Evolutionary conservation across 2,113 vertebrate genomes (phyloP).

Genomic region (Mobula hypostoma): DNA sequence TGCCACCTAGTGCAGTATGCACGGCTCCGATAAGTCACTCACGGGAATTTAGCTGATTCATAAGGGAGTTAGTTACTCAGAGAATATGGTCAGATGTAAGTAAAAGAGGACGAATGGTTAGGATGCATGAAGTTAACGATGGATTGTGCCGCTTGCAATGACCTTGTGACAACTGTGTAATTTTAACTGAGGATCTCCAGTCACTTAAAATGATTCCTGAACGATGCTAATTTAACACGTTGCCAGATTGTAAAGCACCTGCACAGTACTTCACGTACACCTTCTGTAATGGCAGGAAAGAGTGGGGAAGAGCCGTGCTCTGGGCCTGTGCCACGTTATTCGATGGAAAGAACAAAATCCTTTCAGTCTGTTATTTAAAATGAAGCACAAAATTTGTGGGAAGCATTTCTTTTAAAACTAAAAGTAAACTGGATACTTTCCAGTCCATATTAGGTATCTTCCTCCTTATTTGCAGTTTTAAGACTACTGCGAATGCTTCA

Average conservation of each 20-base stretch:
- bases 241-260: background rate
- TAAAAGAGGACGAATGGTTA: background rate
- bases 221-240: background rate
- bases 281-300: background rate
- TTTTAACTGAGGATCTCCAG: conserved; percentile 6
- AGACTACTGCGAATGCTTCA: background rate
- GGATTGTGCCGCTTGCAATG: background rate
- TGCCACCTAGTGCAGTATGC: conserved; percentile 28
- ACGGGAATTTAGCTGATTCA: background rate
- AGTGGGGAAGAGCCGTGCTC: background rate
- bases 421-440: background rate
- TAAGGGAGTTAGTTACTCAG: background rate
- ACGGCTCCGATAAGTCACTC: background rate
- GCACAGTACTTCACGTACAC: background rate
- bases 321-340: background rate
- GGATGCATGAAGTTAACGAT: background rate
- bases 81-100: background rate
- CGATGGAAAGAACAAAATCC: background rate
- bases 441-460: background rate
- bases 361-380: background rate
- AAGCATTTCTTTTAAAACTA: background rate
- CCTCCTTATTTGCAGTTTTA: background rate
- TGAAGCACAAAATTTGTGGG: background rate
- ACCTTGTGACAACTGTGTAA: background rate
- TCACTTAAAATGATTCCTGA: background rate